A percentile compares a stretch with the other conserved stretches of the same genome.
phyloP scores from a whole-genome alignment of 2,888 invertebrate genomes.

The Stenchaetothrips biformis region DNA sequence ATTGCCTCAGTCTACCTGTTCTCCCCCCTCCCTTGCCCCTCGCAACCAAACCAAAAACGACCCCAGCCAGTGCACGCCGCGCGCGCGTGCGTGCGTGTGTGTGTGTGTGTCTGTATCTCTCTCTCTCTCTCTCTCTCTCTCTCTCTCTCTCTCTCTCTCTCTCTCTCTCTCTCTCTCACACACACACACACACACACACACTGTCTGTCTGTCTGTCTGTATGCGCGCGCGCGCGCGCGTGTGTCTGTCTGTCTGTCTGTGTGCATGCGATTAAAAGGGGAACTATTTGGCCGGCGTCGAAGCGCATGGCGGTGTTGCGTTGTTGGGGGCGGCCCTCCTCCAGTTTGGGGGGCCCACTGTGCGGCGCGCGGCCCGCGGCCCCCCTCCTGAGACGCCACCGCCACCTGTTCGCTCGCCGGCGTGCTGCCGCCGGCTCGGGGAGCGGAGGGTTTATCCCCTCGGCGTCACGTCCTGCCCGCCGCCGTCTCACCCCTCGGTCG shows the following conservation, averaged over 20 bases:
- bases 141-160: slow-evolving; percentile 28
- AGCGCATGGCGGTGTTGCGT: too few species aligned
- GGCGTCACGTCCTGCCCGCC: not conserved
- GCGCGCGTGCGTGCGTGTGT: too few species aligned
- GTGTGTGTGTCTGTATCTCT: not conserved
- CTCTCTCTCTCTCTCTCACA: slow-evolving; percentile 29
- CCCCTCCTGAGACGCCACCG: slow-evolving; percentile 10
- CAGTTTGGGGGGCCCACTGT: too few species aligned
- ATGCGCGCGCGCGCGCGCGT: too few species aligned
- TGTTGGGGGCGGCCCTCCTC: too few species aligned
- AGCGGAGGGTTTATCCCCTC: not conserved
- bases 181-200: too few species aligned
- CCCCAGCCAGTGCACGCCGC: too few species aligned
- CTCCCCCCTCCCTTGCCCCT: not conserved
- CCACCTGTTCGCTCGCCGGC: slow-evolving; percentile 10
- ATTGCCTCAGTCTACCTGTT: not conserved
- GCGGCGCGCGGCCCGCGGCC: not conserved
- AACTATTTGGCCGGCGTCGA: too few species aligned
- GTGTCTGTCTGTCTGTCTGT: too few species aligned
- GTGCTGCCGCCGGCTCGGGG: too few species aligned
- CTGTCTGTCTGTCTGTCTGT: too few species aligned
- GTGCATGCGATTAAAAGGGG: too few species aligned
- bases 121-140: slow-evolving; percentile 24
- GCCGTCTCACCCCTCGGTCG: slow-evolving; percentile 17
- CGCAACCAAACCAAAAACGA: not conserved